These are phyloP conservation scores for Lepidurus arcticus DNA, from an alignment of 1,140 invertebrate species.

Conservation along the genomic window DNA sequence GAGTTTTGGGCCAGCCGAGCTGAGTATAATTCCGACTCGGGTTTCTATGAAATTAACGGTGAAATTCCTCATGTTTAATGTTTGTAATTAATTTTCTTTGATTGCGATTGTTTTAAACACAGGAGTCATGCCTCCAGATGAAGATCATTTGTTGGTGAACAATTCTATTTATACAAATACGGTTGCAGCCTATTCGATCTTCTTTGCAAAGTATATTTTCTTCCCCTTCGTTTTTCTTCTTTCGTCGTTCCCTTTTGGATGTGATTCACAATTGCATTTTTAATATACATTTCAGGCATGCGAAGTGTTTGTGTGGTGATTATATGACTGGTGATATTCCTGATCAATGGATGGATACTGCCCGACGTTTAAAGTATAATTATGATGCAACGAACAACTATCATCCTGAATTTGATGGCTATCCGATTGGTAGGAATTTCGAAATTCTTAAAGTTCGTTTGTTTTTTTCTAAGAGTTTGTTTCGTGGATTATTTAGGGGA, in stretches of 20 bases:
- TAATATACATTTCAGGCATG: constrained; percentile 33
- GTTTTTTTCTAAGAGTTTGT: neutral
- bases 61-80: neutral
- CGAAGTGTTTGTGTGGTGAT: constrained; percentile 36
- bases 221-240: neutral
- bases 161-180: constrained; percentile 48
- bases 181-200: constrained; percentile 43
- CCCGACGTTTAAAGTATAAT: constrained; percentile 35
- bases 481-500: constrained; percentile 36
- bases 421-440: constrained; percentile 28
- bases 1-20: constrained; percentile 44
- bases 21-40: constrained; percentile 32
- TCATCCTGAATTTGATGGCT: constrained; percentile 41
- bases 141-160: constrained; percentile 43
- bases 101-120: constrained; percentile 25
- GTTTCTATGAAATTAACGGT: constrained; percentile 40
- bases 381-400: constrained; percentile 38
- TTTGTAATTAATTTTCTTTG: neutral
- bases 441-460: neutral
- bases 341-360: constrained; percentile 38
- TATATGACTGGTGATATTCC: constrained; percentile 36
- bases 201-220: constrained; percentile 39
- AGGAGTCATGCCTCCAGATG: constrained; percentile 51
- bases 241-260: neutral
- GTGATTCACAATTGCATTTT: constrained; percentile 27